Percentiles rank a stretch among this genome's conserved stretches.
These are phyloP conservation scores for Caenorhabditis sulstoni DNA, from an alignment of 2,888 invertebrate genomes.

Conservation along the genomic window DNA sequence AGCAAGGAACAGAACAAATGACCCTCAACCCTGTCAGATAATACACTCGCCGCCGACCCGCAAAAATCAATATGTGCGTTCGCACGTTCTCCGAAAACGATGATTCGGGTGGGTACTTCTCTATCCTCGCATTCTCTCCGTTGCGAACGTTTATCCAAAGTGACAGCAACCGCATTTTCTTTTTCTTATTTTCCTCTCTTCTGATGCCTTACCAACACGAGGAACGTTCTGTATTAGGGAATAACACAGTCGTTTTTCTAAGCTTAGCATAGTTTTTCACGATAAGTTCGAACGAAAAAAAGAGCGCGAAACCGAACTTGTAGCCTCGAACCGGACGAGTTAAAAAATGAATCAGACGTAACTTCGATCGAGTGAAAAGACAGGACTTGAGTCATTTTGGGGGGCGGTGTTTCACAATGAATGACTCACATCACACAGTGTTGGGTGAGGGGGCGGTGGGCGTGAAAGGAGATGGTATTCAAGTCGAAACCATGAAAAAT, in stretches of 20 bases:
- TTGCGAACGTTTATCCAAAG: conserved; percentile 2
- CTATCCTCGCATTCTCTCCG: neutral
- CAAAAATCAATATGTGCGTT: conserved; percentile 44
- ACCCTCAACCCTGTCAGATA: conserved; percentile 2
- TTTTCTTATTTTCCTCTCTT: too few relatives aligned
- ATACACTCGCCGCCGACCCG: conserved; percentile 28
- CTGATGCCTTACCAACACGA: too few relatives aligned
- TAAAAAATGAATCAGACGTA: conserved; percentile 8
- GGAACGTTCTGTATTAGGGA: too few relatives aligned
- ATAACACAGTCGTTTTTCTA: too few relatives aligned
- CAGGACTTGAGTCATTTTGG: conserved; percentile 39
- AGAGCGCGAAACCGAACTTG: neutral
- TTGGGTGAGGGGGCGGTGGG: conserved; percentile 35
- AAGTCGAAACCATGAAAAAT: neutral
- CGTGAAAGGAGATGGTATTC: neutral
- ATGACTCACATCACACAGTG: conserved; percentile 44
- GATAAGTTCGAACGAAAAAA: too few relatives aligned
- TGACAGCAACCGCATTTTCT: neutral
- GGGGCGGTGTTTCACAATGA: conserved; percentile 31
- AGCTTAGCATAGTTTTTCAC: too few relatives aligned
- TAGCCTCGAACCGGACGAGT: neutral
- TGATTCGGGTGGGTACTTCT: conserved; percentile 8
- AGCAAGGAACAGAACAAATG: neutral
- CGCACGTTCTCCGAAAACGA: conserved; percentile 29
- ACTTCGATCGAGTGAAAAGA: conserved; percentile 13